Evolutionary conservation across 2,888 invertebrate species (phyloP), one percentile per base, ranked within the genome.

Genomic region (Mactromeris polynyma): DNA sequence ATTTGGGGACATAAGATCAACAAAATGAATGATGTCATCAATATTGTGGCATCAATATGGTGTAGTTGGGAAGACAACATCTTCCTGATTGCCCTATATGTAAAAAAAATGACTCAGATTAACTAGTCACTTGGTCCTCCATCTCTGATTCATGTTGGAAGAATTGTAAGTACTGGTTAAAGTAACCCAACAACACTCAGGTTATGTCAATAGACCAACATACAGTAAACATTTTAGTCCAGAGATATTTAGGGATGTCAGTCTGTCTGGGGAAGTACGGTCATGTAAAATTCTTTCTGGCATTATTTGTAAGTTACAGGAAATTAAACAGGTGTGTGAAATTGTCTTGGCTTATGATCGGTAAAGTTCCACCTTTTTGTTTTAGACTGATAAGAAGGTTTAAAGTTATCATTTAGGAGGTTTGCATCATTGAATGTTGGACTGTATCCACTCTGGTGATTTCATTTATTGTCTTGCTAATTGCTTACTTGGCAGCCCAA

Each of bases 381-480:
- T 17, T 73, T 9, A 19, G 73, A 33, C 73, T 73, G 73, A 73
- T 73, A 73, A 73, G 36, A 33, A 19, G 73, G 33, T 36, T 73
- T 36, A 36, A 73, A 36, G 73, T 73, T 73, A 73, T 73, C 73
- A 73, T 73, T 17, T 14, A 73, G 73, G 21, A 11, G 36, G 33
- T 73, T 73, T 73, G 73, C 73, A 17, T 73, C 33, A 73, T 73
- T 73, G 73, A 73, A 33, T 73, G 36, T 73, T 73, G 73, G 73
- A 73, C 31, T 33, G 33, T 36, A 73, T 73, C 73, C 73, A 73
- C 73, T 36, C 73, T 17, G 36, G 36, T 73, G 73, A 73, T 36
- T 73, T 73, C 17, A 19, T 33, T 73, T 73, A 73, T 73, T 73
- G 73, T 73, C 73, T 73, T 9, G 33, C 73, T 36, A 73, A 73